Conservation (phyloP, 2,888 invertebrate species). For the Oligia strigilis region DNA sequence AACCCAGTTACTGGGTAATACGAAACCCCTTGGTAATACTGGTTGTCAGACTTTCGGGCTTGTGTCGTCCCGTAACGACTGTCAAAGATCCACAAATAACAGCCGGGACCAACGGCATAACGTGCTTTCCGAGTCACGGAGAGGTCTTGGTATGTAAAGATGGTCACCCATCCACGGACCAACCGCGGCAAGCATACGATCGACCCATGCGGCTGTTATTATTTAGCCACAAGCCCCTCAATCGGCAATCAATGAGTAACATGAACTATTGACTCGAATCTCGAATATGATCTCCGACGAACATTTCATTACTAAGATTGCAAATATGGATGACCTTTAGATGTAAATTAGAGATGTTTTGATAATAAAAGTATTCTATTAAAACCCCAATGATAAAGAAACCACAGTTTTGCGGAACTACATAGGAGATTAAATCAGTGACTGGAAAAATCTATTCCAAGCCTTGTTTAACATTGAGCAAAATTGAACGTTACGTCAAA, state of each 20-base stretch:
- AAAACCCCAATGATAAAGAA: neutral
- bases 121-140: no score
- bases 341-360: neutral
- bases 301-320: slow-evolving; percentile 23
- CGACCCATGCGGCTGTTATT: no score
- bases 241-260: slow-evolving; percentile 36
- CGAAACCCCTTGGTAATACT: no score
- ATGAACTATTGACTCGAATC: slow-evolving; percentile 32
- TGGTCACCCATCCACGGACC: no score
- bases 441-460: slow-evolving; percentile 25
- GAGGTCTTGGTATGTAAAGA: no score
- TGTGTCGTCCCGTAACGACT: no score
- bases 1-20: no score
- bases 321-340: neutral
- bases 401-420: neutral
- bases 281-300: slow-evolving; percentile 10
- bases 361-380: neutral
- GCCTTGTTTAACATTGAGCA: slow-evolving; percentile 46
- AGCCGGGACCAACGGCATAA: no score
- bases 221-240: no score
- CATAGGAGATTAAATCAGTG: neutral
- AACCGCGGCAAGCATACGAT: no score
- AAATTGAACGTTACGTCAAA: slow-evolving; percentile 58
- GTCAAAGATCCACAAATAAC: no score
- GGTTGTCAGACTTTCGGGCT: no score